phyloP scores from a whole-genome alignment of 2,888 invertebrate genomes.

The Argynnis bischoffii region DNA sequence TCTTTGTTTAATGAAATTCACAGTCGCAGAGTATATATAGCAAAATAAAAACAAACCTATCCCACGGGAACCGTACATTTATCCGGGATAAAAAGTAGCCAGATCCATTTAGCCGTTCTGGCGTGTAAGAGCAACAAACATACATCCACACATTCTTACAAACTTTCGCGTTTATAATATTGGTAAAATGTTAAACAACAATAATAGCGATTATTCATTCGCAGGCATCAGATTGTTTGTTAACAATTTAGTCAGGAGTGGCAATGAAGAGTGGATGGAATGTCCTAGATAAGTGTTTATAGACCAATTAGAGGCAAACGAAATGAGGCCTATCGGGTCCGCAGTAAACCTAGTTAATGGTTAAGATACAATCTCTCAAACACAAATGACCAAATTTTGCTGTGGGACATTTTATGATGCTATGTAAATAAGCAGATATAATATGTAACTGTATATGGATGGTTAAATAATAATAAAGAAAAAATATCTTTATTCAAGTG shows the following conservation, averaged over 20 bases:
- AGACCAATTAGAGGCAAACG: slow-evolving; percentile 67
- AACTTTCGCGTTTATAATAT: too few relatives aligned
- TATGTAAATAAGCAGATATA: slow-evolving; percentile 2
- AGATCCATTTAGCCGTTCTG: too few relatives aligned
- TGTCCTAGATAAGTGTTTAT: slow-evolving; percentile 73
- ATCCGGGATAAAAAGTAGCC: too few relatives aligned
- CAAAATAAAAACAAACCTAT: too few relatives aligned
- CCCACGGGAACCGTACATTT: too few relatives aligned
- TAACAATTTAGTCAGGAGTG: slow-evolving; percentile 59
- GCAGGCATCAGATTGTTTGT: slow-evolving; percentile 53
- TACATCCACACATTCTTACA: too few relatives aligned
- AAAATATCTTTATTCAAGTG: background rate
- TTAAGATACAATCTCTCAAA: slow-evolving; percentile 53
- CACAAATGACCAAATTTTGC: slow-evolving; percentile 33
- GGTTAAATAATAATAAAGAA: background rate
- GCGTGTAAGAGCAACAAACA: too few relatives aligned
- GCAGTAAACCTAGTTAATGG: slow-evolving; percentile 62
- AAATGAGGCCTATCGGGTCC: slow-evolving; percentile 61
- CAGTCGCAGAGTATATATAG: too few relatives aligned
- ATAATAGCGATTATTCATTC: slow-evolving; percentile 30
- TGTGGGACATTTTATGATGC: slow-evolving; percentile 17
- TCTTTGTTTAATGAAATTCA: background rate
- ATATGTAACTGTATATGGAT: background rate
- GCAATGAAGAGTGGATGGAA: slow-evolving; percentile 57
- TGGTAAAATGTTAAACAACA: too few relatives aligned